Conservation (phyloP, 2,888 invertebrate species). For the Pherbina coryleti region DNA sequence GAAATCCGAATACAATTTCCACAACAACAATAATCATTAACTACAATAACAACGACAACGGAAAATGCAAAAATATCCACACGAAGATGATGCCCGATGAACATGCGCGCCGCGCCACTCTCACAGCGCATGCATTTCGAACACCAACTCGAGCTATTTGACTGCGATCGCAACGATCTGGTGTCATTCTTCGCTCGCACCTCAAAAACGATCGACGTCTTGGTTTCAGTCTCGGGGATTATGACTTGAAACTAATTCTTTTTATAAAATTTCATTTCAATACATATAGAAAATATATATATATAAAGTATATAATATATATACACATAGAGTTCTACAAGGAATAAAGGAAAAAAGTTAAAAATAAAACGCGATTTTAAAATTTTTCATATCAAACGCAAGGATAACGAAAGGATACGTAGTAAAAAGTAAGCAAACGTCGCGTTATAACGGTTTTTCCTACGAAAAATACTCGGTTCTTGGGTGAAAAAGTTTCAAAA, state of each 20-base stretch:
- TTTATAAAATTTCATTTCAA: conserved; percentile 61
- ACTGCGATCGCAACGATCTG: conserved; percentile 65
- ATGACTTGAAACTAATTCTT: conserved; percentile 69
- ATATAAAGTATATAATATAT: conserved; percentile 35
- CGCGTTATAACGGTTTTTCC: conserved; percentile 11
- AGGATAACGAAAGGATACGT: conserved; percentile 38
- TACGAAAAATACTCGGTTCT: not conserved
- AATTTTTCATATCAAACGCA: conserved; percentile 22
- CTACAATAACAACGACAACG: conserved; percentile 50
- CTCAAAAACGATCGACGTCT: conserved; percentile 96
- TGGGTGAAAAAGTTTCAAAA: conserved; percentile 21
- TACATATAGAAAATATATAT: conserved; percentile 52
- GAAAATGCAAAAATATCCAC: conserved; percentile 55
- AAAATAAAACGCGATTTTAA: conserved; percentile 28
- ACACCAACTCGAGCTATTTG: conserved; percentile 58
- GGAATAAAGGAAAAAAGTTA: conserved; percentile 41
- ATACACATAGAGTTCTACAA: conserved; percentile 58
- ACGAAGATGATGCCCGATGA: conserved; percentile 27
- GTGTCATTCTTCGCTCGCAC: conserved; percentile 87
- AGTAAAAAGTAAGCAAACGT: conserved; percentile 26
- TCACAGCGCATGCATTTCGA: conserved; percentile 25
- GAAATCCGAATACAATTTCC: conserved; percentile 19
- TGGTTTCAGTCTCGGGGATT: conserved; percentile 73
- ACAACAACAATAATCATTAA: conserved; percentile 40
- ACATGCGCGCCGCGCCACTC: conserved; percentile 2